Conservation (phyloP, 2,888 invertebrate species). For the Sarcophaga variegata region DNA sequence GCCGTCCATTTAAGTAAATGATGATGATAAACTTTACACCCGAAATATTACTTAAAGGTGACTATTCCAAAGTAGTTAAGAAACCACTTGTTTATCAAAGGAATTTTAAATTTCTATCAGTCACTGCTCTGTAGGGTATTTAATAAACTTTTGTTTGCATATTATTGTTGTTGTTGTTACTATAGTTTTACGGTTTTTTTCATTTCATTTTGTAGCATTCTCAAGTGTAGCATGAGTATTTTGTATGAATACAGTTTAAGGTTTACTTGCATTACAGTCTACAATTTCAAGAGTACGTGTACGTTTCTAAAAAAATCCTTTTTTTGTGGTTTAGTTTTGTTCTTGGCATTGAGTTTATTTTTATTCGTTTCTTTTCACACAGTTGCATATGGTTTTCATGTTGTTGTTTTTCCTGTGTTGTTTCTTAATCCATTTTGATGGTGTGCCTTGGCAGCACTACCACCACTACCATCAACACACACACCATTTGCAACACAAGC, state of each 20-base stretch:
- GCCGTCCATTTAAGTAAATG: no score
- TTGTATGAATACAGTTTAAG: conserved; percentile 51
- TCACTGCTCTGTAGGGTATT: conserved; percentile 32
- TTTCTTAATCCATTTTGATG: conserved; percentile 22
- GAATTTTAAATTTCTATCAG: conserved; percentile 2
- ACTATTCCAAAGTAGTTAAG: no score
- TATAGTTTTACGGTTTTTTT: no score
- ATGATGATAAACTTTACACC: no score
- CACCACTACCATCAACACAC: neutral
- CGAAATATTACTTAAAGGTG: no score
- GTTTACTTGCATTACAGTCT: conserved; percentile 32
- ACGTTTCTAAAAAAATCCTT: no score
- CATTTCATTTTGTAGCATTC: neutral
- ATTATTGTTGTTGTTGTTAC: neutral
- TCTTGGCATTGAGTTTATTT: conserved; percentile 58
- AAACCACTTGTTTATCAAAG: no score
- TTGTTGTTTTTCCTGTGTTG: neutral
- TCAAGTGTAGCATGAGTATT: conserved; percentile 3
- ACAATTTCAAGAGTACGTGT: conserved; percentile 31
- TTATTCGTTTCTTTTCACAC: conserved; percentile 12
- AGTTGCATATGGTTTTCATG: conserved; percentile 41
- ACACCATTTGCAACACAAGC: neutral
- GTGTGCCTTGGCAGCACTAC: neutral
- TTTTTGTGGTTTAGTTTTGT: neutral
- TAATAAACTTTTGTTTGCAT: neutral